Percentiles rank a stretch among this genome's conserved stretches.
Conservation (phyloP, 2,888 invertebrate genomes). For the Hydroisotoma schaefferi region DNA sequence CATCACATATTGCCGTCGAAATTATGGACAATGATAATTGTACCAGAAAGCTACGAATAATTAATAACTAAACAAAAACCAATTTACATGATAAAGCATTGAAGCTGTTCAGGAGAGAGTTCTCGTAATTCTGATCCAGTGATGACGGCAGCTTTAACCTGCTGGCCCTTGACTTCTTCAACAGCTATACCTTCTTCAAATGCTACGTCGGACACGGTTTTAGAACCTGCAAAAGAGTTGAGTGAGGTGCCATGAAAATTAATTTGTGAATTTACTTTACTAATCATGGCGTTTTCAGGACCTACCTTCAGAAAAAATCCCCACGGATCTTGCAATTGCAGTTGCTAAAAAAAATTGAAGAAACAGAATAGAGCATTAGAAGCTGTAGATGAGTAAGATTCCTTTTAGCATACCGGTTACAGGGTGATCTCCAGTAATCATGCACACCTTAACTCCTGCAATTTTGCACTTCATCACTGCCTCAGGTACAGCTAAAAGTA, state of each 20-base stretch:
- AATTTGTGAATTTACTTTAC: background rate
- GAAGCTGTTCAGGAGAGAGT: conserved; percentile 54
- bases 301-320: conserved; percentile 14
- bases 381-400: too few relatives aligned
- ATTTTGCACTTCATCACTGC: conserved; percentile 12
- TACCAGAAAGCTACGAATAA: too few relatives aligned
- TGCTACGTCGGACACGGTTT: conserved; percentile 1
- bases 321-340: conserved; percentile 18
- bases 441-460: conserved; percentile 17
- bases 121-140: conserved; percentile 39
- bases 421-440: conserved; percentile 21
- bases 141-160: conserved; percentile 40
- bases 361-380: background rate
- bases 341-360: background rate
- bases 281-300: background rate
- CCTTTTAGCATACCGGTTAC: conserved; percentile 7
- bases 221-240: background rate
- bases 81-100: conserved; percentile 55
- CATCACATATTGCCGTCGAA: too few relatives aligned
- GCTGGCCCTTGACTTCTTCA: conserved; percentile 43
- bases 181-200: conserved; percentile 46
- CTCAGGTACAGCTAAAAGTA: background rate
- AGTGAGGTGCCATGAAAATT: background rate
- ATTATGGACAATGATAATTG: background rate
- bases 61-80: background rate